Evolutionary conservation across 2,797 vertebrate genomes (phyloP).

Genomic region (Dallia pectoralis): DNA sequence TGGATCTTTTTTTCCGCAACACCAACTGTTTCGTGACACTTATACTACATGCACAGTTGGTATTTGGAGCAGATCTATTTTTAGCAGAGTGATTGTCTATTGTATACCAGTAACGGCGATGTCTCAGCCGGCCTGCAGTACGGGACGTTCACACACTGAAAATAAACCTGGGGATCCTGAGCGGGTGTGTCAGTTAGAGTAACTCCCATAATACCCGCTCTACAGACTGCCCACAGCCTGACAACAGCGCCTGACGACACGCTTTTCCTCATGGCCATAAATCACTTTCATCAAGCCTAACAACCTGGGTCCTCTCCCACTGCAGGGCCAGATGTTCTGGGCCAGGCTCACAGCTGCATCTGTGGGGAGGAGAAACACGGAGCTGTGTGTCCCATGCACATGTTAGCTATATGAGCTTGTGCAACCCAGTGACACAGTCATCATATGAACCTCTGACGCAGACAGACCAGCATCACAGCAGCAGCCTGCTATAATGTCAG

Average conservation of each 20-base stretch:
- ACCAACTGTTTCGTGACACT: no score
- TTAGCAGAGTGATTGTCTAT: neutral
- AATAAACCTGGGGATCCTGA: neutral
- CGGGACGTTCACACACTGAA: neutral
- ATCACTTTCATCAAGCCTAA: constrained; percentile 50
- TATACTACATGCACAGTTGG: neutral
- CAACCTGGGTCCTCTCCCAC: constrained; percentile 25
- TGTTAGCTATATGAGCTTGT: neutral
- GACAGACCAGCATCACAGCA: neutral
- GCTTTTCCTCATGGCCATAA: constrained; percentile 30
- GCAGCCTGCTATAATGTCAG: neutral
- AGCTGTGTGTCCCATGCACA: neutral
- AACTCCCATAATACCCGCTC: neutral
- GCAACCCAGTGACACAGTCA: neutral
- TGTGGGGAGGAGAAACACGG: constrained; percentile 30
- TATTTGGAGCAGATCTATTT: neutral
- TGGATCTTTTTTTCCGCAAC: no score
- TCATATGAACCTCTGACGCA: neutral
- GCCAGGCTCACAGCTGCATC: constrained; percentile 41
- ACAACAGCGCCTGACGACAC: neutral
- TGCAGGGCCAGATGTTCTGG: constrained; percentile 49
- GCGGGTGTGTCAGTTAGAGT: constrained; percentile 10
- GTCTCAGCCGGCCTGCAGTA: neutral
- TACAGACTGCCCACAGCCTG: constrained; percentile 13
- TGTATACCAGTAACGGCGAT: neutral